Evolutionary conservation across 2,113 vertebrate species (phyloP).

Genomic region (Micronycteris hirsuta): DNA sequence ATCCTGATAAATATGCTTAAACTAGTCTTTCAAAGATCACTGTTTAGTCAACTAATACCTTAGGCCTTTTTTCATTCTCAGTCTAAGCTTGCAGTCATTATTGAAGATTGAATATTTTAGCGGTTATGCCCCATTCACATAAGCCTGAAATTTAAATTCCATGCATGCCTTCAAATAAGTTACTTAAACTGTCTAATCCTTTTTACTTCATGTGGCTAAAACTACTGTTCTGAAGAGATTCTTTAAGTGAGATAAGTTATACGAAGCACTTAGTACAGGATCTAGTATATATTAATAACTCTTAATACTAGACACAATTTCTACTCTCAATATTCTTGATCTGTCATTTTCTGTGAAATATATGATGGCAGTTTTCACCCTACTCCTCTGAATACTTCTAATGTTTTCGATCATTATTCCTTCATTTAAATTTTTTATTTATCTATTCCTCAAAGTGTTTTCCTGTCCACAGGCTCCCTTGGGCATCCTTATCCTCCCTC

Average conservation of each 20-base stretch:
- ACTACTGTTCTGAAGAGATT: not conserved
- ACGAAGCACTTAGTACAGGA: not conserved
- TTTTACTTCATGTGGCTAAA: not conserved
- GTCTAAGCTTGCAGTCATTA: not conserved
- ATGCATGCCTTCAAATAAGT: not conserved
- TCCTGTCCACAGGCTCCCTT: not conserved
- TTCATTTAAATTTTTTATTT: not conserved
- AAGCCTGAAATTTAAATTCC: conserved; percentile 2
- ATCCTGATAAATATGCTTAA: not conserved
- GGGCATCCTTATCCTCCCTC: not conserved
- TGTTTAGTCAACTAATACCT: not conserved
- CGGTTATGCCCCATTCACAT: not conserved
- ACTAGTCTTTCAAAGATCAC: not conserved
- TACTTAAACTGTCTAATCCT: not conserved
- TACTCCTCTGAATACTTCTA: not conserved
- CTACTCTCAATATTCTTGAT: not conserved
- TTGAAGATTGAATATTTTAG: not conserved
- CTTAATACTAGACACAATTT: not conserved
- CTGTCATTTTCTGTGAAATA: not conserved
- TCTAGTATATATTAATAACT: not conserved
- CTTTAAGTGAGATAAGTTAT: not conserved
- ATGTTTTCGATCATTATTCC: not conserved
- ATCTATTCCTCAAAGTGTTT: not conserved
- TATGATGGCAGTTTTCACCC: not conserved
- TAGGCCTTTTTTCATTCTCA: not conserved